These are phyloP conservation scores for Aphelocoma californica DNA, from an alignment of 2,797 vertebrate genomes.

Conservation along the genomic window DNA sequence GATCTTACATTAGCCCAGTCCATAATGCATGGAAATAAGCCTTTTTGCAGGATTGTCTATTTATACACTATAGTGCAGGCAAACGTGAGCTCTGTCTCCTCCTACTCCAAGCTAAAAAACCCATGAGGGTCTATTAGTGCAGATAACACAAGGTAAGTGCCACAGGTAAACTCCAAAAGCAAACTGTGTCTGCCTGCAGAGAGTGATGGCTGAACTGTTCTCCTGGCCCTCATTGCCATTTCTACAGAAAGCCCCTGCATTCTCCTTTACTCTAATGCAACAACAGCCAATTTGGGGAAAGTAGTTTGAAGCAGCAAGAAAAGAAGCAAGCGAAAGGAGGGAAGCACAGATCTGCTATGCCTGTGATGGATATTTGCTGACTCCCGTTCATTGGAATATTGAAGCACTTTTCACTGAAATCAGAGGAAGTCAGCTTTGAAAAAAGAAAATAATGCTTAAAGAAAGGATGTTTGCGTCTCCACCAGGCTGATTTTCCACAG, in stretches of 20 bases:
- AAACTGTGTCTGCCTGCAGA: background rate
- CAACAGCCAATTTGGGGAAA: background rate
- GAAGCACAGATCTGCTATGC: background rate
- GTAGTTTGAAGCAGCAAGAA: background rate
- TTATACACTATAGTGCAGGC: background rate
- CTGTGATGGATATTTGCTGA: background rate
- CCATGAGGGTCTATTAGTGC: background rate
- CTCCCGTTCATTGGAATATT: background rate
- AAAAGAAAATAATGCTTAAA: background rate
- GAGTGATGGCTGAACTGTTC: background rate
- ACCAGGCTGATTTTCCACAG: background rate
- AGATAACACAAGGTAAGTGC: background rate
- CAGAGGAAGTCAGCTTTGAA: background rate
- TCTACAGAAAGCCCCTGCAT: background rate
- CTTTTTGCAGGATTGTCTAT: conserved; percentile 15
- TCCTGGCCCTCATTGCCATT: background rate
- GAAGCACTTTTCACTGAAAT: background rate
- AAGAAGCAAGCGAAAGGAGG: background rate
- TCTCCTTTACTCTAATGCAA: background rate
- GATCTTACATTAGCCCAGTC: background rate
- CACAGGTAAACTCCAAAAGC: background rate
- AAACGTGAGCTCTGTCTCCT: background rate
- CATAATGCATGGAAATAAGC: conserved; percentile 17
- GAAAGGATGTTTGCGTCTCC: conserved; percentile 3
- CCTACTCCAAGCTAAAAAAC: background rate